Percentiles rank a stretch among this genome's conserved stretches.
Evolutionary conservation across 2,113 vertebrate genomes (phyloP).

Genomic region (Thalassarche chlororhynchos): DNA sequence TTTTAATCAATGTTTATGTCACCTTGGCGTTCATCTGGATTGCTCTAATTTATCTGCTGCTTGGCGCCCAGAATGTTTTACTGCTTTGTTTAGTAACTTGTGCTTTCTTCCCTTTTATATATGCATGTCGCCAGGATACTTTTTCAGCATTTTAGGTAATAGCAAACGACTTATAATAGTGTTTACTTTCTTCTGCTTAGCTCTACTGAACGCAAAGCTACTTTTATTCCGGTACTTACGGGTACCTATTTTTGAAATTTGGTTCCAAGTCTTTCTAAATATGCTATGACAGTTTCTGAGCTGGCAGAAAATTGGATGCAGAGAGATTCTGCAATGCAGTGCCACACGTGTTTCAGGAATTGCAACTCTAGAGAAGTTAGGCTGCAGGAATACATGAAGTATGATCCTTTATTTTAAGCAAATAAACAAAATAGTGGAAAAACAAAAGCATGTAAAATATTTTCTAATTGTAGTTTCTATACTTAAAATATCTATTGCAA

Average conservation of each 20-base stretch:
- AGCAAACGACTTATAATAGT: not conserved
- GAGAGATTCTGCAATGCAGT: slow-evolving; percentile 36
- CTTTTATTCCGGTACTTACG: slow-evolving; percentile 5
- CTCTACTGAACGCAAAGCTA: not conserved
- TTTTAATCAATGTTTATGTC: slow-evolving; percentile 37
- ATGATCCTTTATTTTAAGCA: not conserved
- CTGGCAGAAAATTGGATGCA: slow-evolving; percentile 62
- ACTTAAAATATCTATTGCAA: not conserved
- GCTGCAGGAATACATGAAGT: not conserved
- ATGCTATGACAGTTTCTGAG: slow-evolving; percentile 47
- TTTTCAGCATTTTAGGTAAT: not conserved
- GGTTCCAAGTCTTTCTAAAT: slow-evolving; percentile 35
- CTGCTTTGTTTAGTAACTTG: not conserved
- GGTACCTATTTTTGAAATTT: slow-evolving; percentile 4
- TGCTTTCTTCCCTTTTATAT: not conserved
- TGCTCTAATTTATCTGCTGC: slow-evolving; percentile 14
- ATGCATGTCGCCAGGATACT: not conserved
- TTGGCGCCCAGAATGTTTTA: not conserved
- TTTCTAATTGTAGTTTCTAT: not conserved
- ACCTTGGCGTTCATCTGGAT: slow-evolving; percentile 16
- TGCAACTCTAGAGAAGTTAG: not conserved
- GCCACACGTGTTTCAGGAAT: not conserved
- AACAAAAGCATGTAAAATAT: not conserved
- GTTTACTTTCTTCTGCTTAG: slow-evolving; percentile 24
- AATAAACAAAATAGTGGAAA: not conserved